These are phyloP conservation scores for Lates japonicus DNA, from an alignment of 2,797 vertebrate genomes.

Conservation along the genomic window DNA sequence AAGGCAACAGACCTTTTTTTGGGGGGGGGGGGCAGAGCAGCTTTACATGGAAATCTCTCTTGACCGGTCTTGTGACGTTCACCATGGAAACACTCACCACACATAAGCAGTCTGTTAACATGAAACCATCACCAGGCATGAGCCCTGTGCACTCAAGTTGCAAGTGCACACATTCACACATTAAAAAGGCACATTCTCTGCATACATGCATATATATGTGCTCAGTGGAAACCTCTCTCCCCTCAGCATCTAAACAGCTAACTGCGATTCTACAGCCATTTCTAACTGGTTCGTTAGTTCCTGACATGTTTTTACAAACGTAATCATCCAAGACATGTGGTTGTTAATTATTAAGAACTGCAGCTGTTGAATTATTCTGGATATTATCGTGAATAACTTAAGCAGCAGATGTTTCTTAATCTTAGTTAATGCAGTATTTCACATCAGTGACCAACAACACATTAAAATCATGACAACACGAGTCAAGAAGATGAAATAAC, in stretches of 20 bases:
- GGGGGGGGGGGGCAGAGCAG: conserved; percentile 32
- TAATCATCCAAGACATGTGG: neutral
- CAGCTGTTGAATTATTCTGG: neutral
- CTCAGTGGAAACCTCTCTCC: too few species aligned
- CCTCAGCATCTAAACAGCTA: too few species aligned
- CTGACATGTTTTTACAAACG: neutral
- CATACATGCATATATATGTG: neutral
- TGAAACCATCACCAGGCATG: neutral
- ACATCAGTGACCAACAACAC: neutral
- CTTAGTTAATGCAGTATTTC: neutral
- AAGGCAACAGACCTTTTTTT: conserved; percentile 33
- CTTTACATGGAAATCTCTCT: conserved; percentile 26
- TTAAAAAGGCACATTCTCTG: neutral
- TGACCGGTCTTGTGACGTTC: conserved; percentile 31
- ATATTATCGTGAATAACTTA: too few species aligned
- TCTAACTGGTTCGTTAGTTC: neutral
- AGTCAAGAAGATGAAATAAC: neutral
- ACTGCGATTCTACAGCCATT: too few species aligned
- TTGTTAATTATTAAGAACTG: neutral
- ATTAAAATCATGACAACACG: neutral
- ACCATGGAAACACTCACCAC: conserved; percentile 26
- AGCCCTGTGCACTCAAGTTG: neutral
- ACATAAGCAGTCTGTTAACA: neutral
- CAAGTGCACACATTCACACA: neutral
- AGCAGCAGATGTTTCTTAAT: neutral